Percentiles rank a stretch among this genome's conserved stretches.
phyloP scores from a whole-genome alignment of 2,113 vertebrate species.

The Chunga burmeisteri region DNA sequence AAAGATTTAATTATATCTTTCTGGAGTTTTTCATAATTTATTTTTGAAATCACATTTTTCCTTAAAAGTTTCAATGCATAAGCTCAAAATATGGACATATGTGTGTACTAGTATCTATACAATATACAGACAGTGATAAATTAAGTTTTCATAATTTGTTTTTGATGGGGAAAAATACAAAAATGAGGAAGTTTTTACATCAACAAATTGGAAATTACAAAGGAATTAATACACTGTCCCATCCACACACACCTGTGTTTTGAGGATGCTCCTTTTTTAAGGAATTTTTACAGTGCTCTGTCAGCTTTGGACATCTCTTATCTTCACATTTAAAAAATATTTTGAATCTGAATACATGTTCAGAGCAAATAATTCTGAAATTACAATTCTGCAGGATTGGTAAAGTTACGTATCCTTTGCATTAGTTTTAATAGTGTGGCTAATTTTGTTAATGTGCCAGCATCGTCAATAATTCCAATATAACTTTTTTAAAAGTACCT shows the following conservation, averaged over 20 bases:
- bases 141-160: not conserved
- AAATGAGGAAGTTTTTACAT: not conserved
- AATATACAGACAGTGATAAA: not conserved
- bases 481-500: not conserved
- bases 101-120: not conserved
- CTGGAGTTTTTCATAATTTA: not conserved
- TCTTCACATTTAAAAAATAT: not conserved
- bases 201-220: not conserved
- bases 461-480: not conserved
- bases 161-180: not conserved
- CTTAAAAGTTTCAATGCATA: not conserved
- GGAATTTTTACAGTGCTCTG: not conserved
- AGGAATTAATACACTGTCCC: not conserved
- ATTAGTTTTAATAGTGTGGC: not conserved
- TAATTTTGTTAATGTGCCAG: not conserved
- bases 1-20: not conserved
- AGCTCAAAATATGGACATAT: not conserved
- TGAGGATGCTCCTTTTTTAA: not conserved
- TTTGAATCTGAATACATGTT: not conserved
- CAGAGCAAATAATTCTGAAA: not conserved
- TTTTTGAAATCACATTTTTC: not conserved
- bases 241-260: not conserved
- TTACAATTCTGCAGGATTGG: not conserved
- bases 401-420: not conserved
- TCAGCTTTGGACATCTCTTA: not conserved